Base-by-base conservation (phyloP, 2,797 vertebrate genomes). In the Tapirus indicus region DNA sequence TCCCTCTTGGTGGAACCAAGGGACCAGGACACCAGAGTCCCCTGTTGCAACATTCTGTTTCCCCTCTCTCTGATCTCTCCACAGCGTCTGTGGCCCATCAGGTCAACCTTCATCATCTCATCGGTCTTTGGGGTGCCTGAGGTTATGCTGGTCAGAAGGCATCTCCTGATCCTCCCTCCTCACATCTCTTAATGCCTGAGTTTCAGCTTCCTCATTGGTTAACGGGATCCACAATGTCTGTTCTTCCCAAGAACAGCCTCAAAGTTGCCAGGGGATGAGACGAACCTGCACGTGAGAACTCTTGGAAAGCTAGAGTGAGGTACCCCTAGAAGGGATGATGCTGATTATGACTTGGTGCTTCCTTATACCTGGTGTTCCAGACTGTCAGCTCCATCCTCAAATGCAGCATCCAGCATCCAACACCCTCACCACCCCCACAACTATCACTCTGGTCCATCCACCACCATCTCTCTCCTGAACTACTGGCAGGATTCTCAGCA, bases 211-310 rank as follows among this genome's bases (percentile, higher is more conserved):
- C 6, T 18, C 21, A 4, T 5, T 47, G 32, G 60, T 64, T 72
- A 78, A 68, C 9, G 12, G 35, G 25, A 29, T 14, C 17, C 11
- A 9, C 35, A 2, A 2, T 0, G 7, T 80, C 66, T 72, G 56
- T 60, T 62, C 77, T 62, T 52, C 38, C 2, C 41, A 21, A 90
- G 71, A n/a, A 52, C 14, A 69, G 18, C 56, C 25, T 14, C 5
- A 27, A 38, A 25, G 49, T 69, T 78, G 56, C 27, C 23, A 58
- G 29, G 52, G 52, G 38, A 47, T 18, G 47, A 62, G 68, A 8
- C 0, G 1, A 66, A 10, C 20, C 41, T 9, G 66, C 1, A 0
- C 1, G 29, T 23, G 18, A 52, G 21, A 14, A 9, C 6, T 4
- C 54, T 16, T 8, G 68, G 69, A 47, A 54, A 79, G n/a, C 23